These are phyloP conservation scores for Hypotaenidia okinawae DNA, from an alignment of 2,797 vertebrate species.

Conservation along the genomic window DNA sequence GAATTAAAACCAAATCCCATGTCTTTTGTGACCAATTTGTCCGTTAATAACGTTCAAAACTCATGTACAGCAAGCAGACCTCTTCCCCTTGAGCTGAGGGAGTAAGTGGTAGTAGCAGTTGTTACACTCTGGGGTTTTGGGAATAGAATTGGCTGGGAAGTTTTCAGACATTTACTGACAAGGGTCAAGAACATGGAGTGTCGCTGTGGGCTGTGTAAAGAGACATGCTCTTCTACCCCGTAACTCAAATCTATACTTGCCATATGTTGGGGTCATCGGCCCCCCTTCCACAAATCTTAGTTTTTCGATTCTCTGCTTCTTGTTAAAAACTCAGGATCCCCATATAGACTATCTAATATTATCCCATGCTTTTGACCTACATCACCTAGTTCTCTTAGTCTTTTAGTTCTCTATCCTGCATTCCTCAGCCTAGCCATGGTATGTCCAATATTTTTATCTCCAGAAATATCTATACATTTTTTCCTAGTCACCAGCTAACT, in stretches of 20 bases:
- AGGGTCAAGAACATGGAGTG: neutral
- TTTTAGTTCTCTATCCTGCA: neutral
- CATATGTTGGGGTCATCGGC: too few relatives aligned
- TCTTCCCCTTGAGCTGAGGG: neutral
- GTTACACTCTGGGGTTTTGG: neutral
- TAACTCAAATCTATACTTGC: neutral
- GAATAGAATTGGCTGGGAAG: fast-evolving
- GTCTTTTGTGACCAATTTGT: neutral
- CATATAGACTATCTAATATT: neutral
- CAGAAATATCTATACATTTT: fast-evolving
- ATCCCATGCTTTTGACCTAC: neutral
- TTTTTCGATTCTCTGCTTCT: neutral
- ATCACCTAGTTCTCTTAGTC: neutral
- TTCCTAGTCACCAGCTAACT: neutral
- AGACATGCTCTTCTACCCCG: neutral
- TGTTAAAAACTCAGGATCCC: neutral
- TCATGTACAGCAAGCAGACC: neutral
- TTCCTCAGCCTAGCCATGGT: neutral
- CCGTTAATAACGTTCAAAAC: neutral
- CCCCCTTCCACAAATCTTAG: neutral
- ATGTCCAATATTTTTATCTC: neutral
- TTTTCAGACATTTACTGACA: neutral
- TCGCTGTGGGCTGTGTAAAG: neutral
- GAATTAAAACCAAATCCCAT: neutral
- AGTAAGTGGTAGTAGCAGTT: neutral